Conservation (phyloP, 2,113 vertebrate genomes). For the Cavia aperea region DNA sequence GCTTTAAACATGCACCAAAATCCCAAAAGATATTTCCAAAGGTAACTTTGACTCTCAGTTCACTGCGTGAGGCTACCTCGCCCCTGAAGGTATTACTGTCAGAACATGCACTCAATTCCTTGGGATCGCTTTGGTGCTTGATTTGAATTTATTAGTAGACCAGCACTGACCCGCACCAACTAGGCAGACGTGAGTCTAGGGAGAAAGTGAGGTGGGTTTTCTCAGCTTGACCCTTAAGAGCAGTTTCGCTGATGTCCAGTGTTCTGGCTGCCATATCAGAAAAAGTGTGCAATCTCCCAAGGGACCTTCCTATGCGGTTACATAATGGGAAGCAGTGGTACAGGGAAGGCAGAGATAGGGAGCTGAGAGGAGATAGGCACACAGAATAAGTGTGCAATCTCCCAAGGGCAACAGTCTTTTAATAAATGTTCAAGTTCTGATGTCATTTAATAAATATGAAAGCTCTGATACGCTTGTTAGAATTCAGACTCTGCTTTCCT, state of each 20-base stretch:
- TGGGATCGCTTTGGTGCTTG: background rate
- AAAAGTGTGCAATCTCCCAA: conserved; percentile 15
- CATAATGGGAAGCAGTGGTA: conserved; percentile 43
- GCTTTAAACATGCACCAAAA: background rate
- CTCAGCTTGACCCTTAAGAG: conserved; percentile 5
- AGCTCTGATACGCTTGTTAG: conserved; percentile 33
- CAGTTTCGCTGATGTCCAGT: background rate
- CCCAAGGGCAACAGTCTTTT: conserved; percentile 6
- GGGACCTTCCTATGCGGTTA: conserved; percentile 42
- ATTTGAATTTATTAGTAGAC: background rate
- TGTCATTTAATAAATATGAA: conserved; percentile 34
- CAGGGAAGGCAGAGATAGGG: background rate
- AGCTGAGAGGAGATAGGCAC: background rate
- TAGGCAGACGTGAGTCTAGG: background rate
- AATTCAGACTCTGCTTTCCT: conserved; percentile 23
- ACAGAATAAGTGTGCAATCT: no score
- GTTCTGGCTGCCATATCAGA: background rate
- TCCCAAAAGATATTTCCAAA: conserved; percentile 16
- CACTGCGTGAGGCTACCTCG: background rate
- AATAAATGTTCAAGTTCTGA: conserved; percentile 28
- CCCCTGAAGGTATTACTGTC: background rate
- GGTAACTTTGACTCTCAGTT: background rate
- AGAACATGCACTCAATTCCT: background rate
- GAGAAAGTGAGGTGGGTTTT: background rate
- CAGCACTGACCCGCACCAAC: background rate